Conservation (phyloP, 2,888 invertebrate species). For the Scaptomyza reducta region DNA sequence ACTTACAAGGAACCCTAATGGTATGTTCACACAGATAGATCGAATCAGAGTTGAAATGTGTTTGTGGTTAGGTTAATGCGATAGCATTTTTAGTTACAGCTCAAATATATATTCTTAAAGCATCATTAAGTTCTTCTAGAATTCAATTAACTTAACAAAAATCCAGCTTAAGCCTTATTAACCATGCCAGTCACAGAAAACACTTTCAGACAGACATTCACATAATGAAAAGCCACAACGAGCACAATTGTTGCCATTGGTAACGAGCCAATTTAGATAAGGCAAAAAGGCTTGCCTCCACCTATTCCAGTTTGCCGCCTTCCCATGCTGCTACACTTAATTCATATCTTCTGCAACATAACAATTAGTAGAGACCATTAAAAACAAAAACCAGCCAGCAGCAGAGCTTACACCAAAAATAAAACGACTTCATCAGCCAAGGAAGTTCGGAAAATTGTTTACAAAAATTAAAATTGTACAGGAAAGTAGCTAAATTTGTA, state of each 20-base stretch:
- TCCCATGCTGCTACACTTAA: conserved; percentile 49
- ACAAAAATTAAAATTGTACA: conserved; percentile 71
- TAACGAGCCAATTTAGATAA: conserved; percentile 73
- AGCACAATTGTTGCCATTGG: conserved; percentile 42
- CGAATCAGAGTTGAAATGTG: conserved; percentile 44
- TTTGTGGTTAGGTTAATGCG: conserved; percentile 17
- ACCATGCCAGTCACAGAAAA: conserved; percentile 57
- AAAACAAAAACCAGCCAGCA: conserved; percentile 10
- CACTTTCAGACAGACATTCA: conserved; percentile 21
- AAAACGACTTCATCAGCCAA: conserved; percentile 1
- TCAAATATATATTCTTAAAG: conserved; percentile 7
- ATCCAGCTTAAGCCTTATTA: conserved; percentile 29
- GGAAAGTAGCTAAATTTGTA: conserved; percentile 76
- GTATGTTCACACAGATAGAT: conserved; percentile 61
- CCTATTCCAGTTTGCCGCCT: conserved; percentile 6
- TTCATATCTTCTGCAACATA: conserved; percentile 78
- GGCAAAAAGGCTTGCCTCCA: conserved; percentile 47
- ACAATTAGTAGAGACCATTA: conserved; percentile 71
- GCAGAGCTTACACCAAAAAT: conserved; percentile 16
- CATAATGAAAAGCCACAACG: conserved; percentile 33
- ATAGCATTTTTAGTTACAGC: conserved; percentile 9
- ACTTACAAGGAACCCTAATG: conserved; percentile 46
- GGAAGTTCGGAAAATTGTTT: conserved; percentile 51
- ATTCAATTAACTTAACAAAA: conserved; percentile 64
- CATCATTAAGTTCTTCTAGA: conserved; percentile 23